phyloP scores from a whole-genome alignment of 2,888 invertebrate genomes.

The Lasioglossum malachurum region DNA sequence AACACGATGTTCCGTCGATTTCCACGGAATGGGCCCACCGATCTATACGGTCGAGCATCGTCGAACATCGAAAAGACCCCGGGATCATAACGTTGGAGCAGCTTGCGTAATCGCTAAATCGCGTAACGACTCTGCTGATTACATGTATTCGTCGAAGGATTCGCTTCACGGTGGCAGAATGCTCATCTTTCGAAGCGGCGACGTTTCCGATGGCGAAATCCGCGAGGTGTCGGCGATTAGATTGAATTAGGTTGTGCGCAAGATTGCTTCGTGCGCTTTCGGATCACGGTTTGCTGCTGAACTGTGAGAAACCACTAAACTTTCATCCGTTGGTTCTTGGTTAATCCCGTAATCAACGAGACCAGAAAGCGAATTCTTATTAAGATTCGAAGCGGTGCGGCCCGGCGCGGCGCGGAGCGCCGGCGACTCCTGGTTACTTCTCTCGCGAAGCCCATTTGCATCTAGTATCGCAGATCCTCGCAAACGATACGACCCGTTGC shows the following conservation, averaged over 20 bases:
- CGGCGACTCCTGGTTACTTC: slow-evolving; percentile 18
- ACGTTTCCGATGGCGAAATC: slow-evolving; percentile 55
- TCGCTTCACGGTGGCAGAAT: slow-evolving; percentile 56
- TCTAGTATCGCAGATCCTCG: slow-evolving; percentile 44
- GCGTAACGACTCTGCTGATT: slow-evolving; percentile 59
- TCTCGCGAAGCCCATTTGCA: slow-evolving; percentile 51
- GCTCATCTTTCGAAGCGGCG: slow-evolving; percentile 52
- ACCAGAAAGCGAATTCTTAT: slow-evolving; percentile 61
- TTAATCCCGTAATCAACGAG: slow-evolving; percentile 64
- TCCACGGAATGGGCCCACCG: neutral
- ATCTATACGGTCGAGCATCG: neutral
- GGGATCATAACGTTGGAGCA: neutral
- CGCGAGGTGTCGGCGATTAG: slow-evolving; percentile 66
- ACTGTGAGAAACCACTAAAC: slow-evolving; percentile 77
- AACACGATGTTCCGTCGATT: neutral
- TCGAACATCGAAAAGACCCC: slow-evolving; percentile 1
- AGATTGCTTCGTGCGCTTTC: slow-evolving; percentile 59
- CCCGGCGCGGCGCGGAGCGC: neutral
- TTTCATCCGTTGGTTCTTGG: slow-evolving; percentile 61
- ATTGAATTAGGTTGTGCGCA: slow-evolving; percentile 71
- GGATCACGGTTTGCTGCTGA: slow-evolving; percentile 62
- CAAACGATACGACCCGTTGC: slow-evolving; percentile 30
- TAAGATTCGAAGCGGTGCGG: slow-evolving; percentile 53
- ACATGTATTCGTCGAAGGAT: slow-evolving; percentile 53
- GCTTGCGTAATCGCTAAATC: slow-evolving; percentile 57